Evolutionary conservation across 2,113 vertebrate genomes (phyloP).

Genomic region (Pollimyrus isidori): DNA sequence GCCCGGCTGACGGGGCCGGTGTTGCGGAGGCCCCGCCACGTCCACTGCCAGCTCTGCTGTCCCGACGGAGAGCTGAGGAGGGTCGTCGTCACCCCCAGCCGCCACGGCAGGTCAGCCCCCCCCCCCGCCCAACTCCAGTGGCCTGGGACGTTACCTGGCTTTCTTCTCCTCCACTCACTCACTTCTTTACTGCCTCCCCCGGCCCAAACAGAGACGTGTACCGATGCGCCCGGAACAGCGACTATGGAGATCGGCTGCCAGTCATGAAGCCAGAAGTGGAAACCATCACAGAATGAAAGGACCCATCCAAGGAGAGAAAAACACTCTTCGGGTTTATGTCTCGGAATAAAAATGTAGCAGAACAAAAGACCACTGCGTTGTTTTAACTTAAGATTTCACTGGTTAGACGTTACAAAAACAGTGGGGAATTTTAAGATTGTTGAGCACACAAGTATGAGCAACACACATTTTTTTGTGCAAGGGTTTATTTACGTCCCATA

Average conservation of each 20-base stretch:
- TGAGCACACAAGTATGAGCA: neutral
- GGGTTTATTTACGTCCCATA: neutral
- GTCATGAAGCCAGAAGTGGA: constrained; percentile 31
- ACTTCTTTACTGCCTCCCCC: neutral
- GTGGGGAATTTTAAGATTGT: neutral
- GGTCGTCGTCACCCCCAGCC: constrained; percentile 60
- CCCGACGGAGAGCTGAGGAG: constrained; percentile 62
- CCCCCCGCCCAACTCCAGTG: neutral
- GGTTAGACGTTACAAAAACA: neutral
- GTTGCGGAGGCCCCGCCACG: constrained; percentile 59
- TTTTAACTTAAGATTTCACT: neutral
- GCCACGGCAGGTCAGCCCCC: constrained; percentile 62
- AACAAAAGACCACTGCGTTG: neutral
- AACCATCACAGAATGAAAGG: constrained; percentile 30
- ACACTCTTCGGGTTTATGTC: neutral
- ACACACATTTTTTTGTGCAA: neutral
- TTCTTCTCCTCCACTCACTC: neutral
- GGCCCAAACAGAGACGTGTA: constrained; percentile 65
- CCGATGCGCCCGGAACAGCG: constrained; percentile 70
- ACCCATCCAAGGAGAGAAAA: neutral
- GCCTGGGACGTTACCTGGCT: neutral
- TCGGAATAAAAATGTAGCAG: neutral
- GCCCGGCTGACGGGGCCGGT: constrained; percentile 65
- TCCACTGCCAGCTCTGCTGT: constrained; percentile 72
- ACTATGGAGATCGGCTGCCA: constrained; percentile 75